Evolutionary conservation across 2,113 vertebrate genomes (phyloP).

Genomic region (Oenanthe oenanthe): DNA sequence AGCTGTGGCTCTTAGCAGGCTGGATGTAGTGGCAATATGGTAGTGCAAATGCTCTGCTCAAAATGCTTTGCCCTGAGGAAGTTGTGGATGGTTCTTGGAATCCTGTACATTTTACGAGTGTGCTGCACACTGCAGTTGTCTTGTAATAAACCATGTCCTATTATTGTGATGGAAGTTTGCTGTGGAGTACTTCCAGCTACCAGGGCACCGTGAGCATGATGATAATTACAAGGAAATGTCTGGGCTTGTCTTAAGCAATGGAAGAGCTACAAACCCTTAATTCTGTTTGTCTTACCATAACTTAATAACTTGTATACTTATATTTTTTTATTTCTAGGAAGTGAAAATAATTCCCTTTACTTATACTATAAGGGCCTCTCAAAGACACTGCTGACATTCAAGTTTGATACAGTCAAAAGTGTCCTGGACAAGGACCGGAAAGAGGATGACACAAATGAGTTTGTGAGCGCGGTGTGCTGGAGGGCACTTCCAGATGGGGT

Average conservation of each 20-base stretch:
- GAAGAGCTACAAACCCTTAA: background rate
- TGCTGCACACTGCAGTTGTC: background rate
- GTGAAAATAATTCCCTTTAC: conserved; percentile 98
- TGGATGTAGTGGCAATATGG: background rate
- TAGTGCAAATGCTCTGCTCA: background rate
- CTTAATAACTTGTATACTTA: background rate
- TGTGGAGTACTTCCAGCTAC: background rate
- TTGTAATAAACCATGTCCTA: background rate
- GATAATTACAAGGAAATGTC: background rate
- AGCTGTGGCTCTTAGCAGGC: background rate
- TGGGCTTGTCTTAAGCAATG: background rate
- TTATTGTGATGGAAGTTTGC: background rate
- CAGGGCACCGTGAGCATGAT: rapidly evolving
- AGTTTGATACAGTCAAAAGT: conserved; percentile 98
- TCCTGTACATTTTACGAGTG: background rate
- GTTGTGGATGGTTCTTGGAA: background rate
- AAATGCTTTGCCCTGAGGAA: background rate
- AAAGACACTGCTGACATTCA: conserved; percentile 97
- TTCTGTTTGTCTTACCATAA: background rate
- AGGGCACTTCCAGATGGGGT: conserved; percentile 95
- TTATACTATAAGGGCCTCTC: conserved; percentile 99
- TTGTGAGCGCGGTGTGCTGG: conserved; percentile 99
- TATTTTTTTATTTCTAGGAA: conserved; percentile 79
- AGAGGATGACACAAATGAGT: conserved; percentile 98
- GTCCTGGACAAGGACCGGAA: conserved; percentile 98